Evolutionary conservation across 2,113 vertebrate genomes (phyloP), one percentile per base, ranked within the genome.

Genomic region (Dunckerocampus dactyliophorus): DNA sequence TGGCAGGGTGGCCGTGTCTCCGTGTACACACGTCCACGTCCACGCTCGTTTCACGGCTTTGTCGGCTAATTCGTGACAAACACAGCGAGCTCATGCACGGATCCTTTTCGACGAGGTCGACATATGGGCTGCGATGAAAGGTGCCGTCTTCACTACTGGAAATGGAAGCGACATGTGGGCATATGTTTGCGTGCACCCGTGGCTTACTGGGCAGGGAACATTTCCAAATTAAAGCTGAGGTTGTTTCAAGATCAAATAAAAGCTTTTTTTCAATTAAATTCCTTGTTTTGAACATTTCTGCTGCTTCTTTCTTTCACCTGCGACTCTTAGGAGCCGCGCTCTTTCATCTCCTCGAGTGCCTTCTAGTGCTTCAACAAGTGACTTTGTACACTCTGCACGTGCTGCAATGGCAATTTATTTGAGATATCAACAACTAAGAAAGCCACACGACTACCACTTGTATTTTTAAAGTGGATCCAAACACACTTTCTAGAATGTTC

Each of bases 41-140:
- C 57, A 52, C 57, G 17, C 49, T 60, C 34, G 19, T 37, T 85
- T 78, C 71, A 76, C 74, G 46, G 75, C 67, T 88, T 86, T 83
- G 75, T 86, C 75, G 68, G 64, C 77, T 78, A 82, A 78, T 87
- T 69, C 62, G 49, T 67, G 71, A 78, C 74, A 83, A 81, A 84
- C 65, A 49, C 59, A 80, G 81, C 80, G 60, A 77, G 75, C 67
- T 80, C 62, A 73, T 74, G 55, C 65, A 76, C 67, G 51, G 17
- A 47, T 75, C 59, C 49, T 69, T 63, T 77, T 72, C 68, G n/a
- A 47, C 81, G 85, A 85, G 80, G 79, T 71, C 59, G 47, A 28
- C 54, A 39, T 34, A 63, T 21, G 55, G 53, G 48, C 54, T 42
- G 19, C 53, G 65, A 47, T 74, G 57, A 76, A 76, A 73, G 48